Percentiles rank a stretch among this genome's conserved stretches.
Evolutionary conservation across 2,113 vertebrate species (phyloP).

Genomic region (Charina bottae): DNA sequence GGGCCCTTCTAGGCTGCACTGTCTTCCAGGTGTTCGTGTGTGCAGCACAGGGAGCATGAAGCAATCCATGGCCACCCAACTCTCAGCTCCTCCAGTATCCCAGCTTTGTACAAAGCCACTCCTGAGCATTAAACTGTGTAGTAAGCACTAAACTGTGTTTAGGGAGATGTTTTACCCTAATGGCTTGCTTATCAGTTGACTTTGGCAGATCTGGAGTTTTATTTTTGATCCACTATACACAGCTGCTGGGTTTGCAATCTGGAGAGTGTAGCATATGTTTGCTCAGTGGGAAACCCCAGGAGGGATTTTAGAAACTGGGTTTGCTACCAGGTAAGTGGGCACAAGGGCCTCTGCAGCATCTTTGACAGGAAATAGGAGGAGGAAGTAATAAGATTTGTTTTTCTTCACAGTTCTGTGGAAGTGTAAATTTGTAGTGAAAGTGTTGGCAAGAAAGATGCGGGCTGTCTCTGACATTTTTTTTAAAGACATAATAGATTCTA

Average conservation of each 20-base stretch:
- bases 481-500: background rate
- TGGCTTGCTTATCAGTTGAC: constrained; percentile 35
- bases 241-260: constrained; percentile 45
- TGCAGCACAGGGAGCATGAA: too few species aligned
- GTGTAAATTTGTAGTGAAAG: constrained; percentile 66
- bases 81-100: background rate
- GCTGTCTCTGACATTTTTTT: constrained; percentile 24
- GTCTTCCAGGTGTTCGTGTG: too few species aligned
- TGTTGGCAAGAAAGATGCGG: constrained; percentile 57
- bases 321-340: constrained; percentile 57
- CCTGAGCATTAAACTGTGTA: constrained; percentile 16
- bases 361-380: constrained; percentile 17
- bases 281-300: constrained; percentile 45
- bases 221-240: constrained; percentile 53
- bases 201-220: constrained; percentile 31
- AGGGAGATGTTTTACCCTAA: constrained; percentile 35
- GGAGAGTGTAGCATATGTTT: constrained; percentile 55
- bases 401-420: constrained; percentile 41
- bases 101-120: background rate
- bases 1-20: too few species aligned
- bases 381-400: constrained; percentile 57
- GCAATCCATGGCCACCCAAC: background rate
- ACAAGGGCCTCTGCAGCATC: constrained; percentile 39
- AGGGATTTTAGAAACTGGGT: constrained; percentile 36
- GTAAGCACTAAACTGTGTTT: background rate